Conservation (phyloP, 2,113 vertebrate species). For the Sinocyclocheilus anophthalmus region DNA sequence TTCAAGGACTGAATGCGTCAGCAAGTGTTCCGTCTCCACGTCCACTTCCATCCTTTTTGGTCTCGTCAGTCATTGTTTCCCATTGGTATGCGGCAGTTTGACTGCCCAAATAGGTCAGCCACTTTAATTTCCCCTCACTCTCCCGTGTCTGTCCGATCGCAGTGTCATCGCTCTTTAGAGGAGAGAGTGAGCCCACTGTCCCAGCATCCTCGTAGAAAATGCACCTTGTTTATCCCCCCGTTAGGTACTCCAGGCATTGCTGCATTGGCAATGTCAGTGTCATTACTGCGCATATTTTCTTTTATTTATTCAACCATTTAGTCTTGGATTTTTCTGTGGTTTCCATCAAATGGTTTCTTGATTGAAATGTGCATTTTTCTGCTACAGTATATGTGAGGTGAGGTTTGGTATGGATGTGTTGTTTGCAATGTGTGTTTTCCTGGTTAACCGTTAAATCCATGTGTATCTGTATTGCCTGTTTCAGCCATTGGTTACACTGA, state of each 20-base stretch:
- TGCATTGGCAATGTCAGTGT: not conserved
- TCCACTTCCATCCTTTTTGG: not conserved
- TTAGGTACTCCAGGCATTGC: not conserved
- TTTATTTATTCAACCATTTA: not conserved
- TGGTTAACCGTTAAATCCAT: constrained; percentile 14
- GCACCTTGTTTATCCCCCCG: not conserved
- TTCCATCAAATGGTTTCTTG: not conserved
- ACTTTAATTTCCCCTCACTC: constrained; percentile 39
- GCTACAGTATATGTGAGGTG: not conserved
- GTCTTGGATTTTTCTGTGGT: not conserved
- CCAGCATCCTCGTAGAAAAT: not conserved
- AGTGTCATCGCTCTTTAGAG: constrained; percentile 29
- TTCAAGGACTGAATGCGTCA: constrained; percentile 6
- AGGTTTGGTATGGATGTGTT: not conserved
- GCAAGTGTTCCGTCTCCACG: not conserved
- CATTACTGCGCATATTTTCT: not conserved
- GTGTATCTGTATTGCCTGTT: constrained; percentile 12
- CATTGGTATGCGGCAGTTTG: constrained; percentile 30
- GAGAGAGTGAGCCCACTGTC: not conserved
- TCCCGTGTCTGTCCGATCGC: not conserved
- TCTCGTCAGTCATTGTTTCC: constrained; percentile 5
- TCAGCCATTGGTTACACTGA: constrained; percentile 12
- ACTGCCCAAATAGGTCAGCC: constrained; percentile 28
- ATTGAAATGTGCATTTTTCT: not conserved
- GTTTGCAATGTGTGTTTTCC: not conserved